Evolutionary conservation across 2,888 invertebrate genomes (phyloP).

Genomic region (Aspidiotus rigidus): DNA sequence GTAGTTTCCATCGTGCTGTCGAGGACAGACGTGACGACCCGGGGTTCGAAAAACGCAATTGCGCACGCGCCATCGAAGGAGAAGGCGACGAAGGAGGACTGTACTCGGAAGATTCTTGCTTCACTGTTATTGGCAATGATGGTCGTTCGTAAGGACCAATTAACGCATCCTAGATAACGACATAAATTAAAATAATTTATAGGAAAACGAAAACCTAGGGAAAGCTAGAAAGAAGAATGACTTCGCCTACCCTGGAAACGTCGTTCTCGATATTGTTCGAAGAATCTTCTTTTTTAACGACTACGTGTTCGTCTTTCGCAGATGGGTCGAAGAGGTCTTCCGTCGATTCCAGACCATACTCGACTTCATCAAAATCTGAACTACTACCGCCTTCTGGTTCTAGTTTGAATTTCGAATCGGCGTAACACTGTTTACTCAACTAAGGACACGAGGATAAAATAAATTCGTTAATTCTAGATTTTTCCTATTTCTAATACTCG

Average conservation of each 20-base stretch:
- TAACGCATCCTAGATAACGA: conserved; percentile 8
- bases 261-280: conserved; percentile 6
- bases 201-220: neutral
- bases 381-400: conserved; percentile 25
- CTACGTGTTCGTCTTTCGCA: conserved; percentile 17
- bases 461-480: neutral
- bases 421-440: conserved; percentile 27
- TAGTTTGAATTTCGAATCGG: conserved; percentile 24
- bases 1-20: conserved; percentile 15
- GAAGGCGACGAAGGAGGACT: conserved; percentile 21
- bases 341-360: conserved; percentile 15
- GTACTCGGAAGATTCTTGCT: conserved; percentile 21
- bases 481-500: conserved; percentile 1
- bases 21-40: conserved; percentile 20
- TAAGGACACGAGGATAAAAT: neutral
- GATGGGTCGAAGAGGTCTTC: conserved; percentile 21
- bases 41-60: neutral
- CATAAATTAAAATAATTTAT: neutral
- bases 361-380: conserved; percentile 25
- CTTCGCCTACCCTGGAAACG: conserved; percentile 5
- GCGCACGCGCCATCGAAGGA: neutral
- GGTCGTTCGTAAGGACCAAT: conserved; percentile 12
- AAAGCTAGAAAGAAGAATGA: neutral
- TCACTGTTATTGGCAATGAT: conserved; percentile 19
- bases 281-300: conserved; percentile 22